Evolutionary conservation across 2,888 invertebrate genomes (phyloP).

Genomic region (Ormyrus labotus): DNA sequence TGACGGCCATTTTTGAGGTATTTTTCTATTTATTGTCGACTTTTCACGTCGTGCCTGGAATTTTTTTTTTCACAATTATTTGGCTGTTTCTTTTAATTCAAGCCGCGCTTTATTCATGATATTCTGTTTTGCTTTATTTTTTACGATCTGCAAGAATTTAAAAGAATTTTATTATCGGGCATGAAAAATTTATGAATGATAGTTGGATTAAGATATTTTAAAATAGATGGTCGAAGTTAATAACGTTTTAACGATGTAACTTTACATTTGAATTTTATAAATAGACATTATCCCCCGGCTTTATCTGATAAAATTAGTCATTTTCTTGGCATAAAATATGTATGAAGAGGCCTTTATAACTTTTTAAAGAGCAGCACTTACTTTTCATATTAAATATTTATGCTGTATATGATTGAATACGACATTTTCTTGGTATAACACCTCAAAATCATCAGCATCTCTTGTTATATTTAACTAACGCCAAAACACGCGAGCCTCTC

Average conservation of each 20-base stretch:
- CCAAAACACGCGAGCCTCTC: constrained; percentile 1
- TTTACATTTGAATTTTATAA: background rate
- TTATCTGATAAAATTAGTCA: constrained; percentile 1
- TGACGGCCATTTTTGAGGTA: constrained; percentile 25
- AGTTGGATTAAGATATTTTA: too few relatives aligned
- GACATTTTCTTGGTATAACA: background rate
- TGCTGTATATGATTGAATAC: background rate
- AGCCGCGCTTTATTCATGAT: background rate
- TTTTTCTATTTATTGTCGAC: constrained; percentile 40
- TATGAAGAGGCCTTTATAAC: background rate
- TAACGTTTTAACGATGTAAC: too few relatives aligned
- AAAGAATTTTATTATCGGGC: too few relatives aligned
- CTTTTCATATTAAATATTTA: constrained; percentile 19
- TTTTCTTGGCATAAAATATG: constrained; percentile 12
- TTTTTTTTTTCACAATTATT: too few relatives aligned
- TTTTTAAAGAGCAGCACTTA: background rate
- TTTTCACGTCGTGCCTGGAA: background rate
- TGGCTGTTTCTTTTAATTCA: too few relatives aligned
- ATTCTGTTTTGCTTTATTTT: too few relatives aligned
- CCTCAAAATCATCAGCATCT: background rate
- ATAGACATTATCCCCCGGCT: background rate
- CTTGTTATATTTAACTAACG: background rate
- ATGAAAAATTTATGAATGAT: too few relatives aligned
- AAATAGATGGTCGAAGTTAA: too few relatives aligned
- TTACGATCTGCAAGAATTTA: too few relatives aligned